Evolutionary conservation across 1,140 invertebrate genomes (phyloP).

Genomic region (Gryllus bimaculatus): DNA sequence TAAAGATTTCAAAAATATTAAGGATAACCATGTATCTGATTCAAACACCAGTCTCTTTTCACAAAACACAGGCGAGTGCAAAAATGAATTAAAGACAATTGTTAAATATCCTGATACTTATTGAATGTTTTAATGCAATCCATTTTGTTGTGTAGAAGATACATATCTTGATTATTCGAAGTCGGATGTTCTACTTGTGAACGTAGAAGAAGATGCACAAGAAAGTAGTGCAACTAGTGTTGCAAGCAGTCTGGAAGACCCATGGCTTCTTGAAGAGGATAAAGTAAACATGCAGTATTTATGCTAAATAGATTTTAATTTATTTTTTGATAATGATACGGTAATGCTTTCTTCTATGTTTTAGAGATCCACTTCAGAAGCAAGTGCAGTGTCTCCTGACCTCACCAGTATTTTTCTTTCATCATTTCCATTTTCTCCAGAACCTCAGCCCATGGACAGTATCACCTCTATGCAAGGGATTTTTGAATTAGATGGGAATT

Average conservation of each 20-base stretch:
- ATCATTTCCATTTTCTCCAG: slow-evolving; percentile 30
- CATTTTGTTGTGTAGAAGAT: slow-evolving; percentile 12
- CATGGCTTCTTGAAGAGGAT: slow-evolving; percentile 19
- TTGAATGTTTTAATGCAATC: background rate
- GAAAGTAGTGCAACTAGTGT: slow-evolving; percentile 19
- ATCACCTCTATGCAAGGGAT: slow-evolving; percentile 37
- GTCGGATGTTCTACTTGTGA: slow-evolving; percentile 10
- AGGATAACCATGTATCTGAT: slow-evolving; percentile 25
- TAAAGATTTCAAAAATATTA: slow-evolving; percentile 12
- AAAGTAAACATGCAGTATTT: slow-evolving; percentile 10
- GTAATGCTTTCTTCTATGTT: background rate
- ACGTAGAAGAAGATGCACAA: slow-evolving; percentile 1
- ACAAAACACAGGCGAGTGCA: slow-evolving; percentile 27
- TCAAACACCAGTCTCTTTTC: slow-evolving; percentile 30
- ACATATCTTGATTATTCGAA: slow-evolving; percentile 17
- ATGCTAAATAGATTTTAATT: no score
- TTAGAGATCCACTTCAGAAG: background rate
- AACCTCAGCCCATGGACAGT: slow-evolving; percentile 30
- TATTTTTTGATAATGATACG: background rate
- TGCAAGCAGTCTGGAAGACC: slow-evolving; percentile 20
- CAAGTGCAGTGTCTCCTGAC: slow-evolving; percentile 26
- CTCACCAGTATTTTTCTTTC: slow-evolving; percentile 32
- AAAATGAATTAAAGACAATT: background rate
- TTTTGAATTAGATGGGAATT: slow-evolving; percentile 41
- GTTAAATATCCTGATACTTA: background rate